Base-by-base conservation (phyloP, 2,797 vertebrate genomes). In the Presbytis comata region DNA sequence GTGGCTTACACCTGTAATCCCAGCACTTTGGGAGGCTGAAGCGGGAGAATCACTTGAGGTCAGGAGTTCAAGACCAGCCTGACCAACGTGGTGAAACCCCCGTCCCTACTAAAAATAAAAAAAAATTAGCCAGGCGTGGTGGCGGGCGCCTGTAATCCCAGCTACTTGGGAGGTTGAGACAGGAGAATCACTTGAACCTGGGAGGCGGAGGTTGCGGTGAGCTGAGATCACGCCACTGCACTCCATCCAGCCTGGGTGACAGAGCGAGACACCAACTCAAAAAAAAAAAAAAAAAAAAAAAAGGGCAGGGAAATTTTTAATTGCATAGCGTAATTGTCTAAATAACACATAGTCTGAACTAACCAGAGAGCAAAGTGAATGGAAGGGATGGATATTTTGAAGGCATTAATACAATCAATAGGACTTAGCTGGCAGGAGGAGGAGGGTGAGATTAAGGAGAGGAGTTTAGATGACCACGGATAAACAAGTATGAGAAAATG, bases 271-370 rank as follows among this genome's bases (percentile, higher is more conserved):
- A n/a, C 30, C 61, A 67, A 19, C 17, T 67, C 30, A 33, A 33
- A 33, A 33, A 64, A 64, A 33, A 33, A 33, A 64, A 57, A 14
- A 61, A 57, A 57, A 57, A 24, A 22, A 55, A 33, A 33, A 33
- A 33, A 79, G 76, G 41, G 44, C 0, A 46, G 88, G 19, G n/a
- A 76, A 53, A 88, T 48, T 33, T 76, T 75, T 59, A 96, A 28
- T 39, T 84, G 41, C 19, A 44, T 21, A 93, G 17, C 6, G 3
- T 64, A 39, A 79, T 33, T 83, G 22, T 57, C 50, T 83, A 61
- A 94, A 36, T 53, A 89, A 72, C 74, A 95, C 53, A 85, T 80
- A 91, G 85, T 81, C 61, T 57, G 14, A 95, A 82, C 14, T 36
- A 83, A 97, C 11, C 3, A 10, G 41, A 59, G 5, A 83, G 22